Base-by-base conservation (phyloP, 1,140 invertebrate genomes). In the Drosophila pseudoananassae region DNA sequence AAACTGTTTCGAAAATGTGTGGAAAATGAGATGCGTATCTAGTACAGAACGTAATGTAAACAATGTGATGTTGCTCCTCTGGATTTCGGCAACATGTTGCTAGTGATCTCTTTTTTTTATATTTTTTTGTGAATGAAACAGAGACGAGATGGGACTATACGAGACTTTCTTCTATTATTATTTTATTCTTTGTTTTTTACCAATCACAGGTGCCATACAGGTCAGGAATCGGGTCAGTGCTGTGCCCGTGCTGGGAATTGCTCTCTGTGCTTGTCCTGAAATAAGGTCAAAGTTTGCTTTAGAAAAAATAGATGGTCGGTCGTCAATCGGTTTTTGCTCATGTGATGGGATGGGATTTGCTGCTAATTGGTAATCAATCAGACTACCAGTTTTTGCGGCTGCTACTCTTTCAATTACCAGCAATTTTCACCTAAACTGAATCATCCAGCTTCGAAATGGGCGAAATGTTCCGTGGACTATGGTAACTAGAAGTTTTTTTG, bases 151-250 rank as follows among this genome's bases (percentile, higher is more conserved):
- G 15, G 33, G 43, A 15, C 27, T 6, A 9, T 27, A 31, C 25
- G 25, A 27, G 25, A 27, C 5, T 27, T 27, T 27, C 10, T n/a
- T 36, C 33, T 36, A 36, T 36, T 36, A n/a, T 3, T 36, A 12
- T 12, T 12, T 36, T 12, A 36, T 36, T 73, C 33, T 65, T 14
- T 17, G 1, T 43, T 43, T 43, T 76, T 91, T 91, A 91, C 90
- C 90, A 84, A 91, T 90, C 45, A 91, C 90, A 53, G 90, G 90
- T 69, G 90, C 90, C 90, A 91, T 91, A 64, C 90, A 91, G 76
- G 90, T 85, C 78, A 91, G 71, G 76, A 91, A 91, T 50, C 90
- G 76, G 45, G 90, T 90, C 76, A 91, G 71, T 38, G 90, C 74
- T 46, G 90, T 84, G 60, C 85, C 89, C 31, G 82, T 84, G 65